Percentiles rank a stretch among this genome's conserved stretches.
Conservation (phyloP, 92 coral and sea anemone genomes). For the Blastomussa wellsi region DNA sequence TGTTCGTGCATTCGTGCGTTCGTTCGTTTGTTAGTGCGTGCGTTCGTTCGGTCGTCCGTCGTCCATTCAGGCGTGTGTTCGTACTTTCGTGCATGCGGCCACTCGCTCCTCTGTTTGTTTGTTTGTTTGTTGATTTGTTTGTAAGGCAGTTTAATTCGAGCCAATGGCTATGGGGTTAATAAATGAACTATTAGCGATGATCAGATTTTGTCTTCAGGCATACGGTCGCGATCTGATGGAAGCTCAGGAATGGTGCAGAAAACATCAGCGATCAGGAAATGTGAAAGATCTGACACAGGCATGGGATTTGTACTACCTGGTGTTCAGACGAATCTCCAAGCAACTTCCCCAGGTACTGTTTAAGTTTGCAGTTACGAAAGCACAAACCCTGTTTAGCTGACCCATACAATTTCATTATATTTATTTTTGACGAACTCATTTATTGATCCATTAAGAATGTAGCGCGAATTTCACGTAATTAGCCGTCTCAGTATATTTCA, state of each 20-base stretch:
- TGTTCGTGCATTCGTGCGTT: neutral
- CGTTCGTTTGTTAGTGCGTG: neutral
- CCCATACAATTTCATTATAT: neutral
- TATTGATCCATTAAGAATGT: neutral
- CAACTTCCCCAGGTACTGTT: slow-evolving; percentile 88
- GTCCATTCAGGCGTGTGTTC: too few species aligned
- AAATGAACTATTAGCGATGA: neutral
- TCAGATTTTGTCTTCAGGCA: slow-evolving; percentile 49
- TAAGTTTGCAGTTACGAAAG: neutral
- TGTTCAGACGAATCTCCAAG: slow-evolving; percentile 93
- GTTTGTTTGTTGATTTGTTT: neutral
- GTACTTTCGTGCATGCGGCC: too few species aligned
- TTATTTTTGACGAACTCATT: neutral
- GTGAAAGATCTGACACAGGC: slow-evolving; percentile 97
- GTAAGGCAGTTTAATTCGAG: too few species aligned
- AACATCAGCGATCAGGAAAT: slow-evolving; percentile 90
- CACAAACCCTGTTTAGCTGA: neutral
- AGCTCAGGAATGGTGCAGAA: slow-evolving; percentile 98
- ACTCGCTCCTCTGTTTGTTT: neutral
- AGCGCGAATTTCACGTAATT: neutral
- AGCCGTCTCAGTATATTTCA: neutral
- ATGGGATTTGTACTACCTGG: slow-evolving; percentile 93
- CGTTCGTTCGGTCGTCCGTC: neutral
- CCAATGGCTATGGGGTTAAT: neutral
- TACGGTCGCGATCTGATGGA: slow-evolving; percentile 99